Evolutionary conservation across 2,797 vertebrate species (phyloP).

Genomic region (Sitta carolinensis): DNA sequence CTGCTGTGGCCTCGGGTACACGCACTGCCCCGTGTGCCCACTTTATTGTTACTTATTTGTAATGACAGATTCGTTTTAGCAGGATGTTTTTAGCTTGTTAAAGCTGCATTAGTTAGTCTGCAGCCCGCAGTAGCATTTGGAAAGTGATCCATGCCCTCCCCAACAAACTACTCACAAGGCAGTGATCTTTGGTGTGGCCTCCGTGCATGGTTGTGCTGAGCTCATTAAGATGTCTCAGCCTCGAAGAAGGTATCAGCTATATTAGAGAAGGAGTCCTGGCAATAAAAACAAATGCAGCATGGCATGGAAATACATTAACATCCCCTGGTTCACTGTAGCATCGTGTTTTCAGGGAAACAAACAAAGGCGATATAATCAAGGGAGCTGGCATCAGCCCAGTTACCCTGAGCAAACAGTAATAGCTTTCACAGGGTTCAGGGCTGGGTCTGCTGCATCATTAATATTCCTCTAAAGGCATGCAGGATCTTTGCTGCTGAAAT

Average conservation of each 20-base stretch:
- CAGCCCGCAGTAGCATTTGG: neutral
- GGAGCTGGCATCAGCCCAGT: conserved; percentile 12
- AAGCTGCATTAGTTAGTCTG: neutral
- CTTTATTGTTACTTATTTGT: neutral
- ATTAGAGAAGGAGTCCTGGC: neutral
- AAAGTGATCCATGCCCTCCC: neutral
- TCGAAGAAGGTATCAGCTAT: neutral
- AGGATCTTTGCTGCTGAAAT: neutral
- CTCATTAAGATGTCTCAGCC: conserved; percentile 42
- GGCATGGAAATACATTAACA: conserved; percentile 12
- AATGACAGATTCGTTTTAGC: neutral
- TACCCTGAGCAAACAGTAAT: neutral
- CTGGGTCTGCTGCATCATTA: neutral
- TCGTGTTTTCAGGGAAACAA: conserved; percentile 7
- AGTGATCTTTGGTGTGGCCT: neutral
- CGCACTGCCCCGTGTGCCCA: accelerated
- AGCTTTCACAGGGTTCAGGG: neutral
- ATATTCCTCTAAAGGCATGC: neutral
- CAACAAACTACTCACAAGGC: neutral
- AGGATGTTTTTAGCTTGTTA: conserved; percentile 30
- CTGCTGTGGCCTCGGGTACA: accelerated
- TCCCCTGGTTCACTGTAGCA: neutral
- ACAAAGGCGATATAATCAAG: conserved; percentile 11
- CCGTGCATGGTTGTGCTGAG: neutral
- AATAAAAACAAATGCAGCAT: conserved; percentile 55